These are phyloP conservation scores for Acanthacorydalis orientalis DNA, from an alignment of 2,888 invertebrate genomes.

Conservation along the genomic window DNA sequence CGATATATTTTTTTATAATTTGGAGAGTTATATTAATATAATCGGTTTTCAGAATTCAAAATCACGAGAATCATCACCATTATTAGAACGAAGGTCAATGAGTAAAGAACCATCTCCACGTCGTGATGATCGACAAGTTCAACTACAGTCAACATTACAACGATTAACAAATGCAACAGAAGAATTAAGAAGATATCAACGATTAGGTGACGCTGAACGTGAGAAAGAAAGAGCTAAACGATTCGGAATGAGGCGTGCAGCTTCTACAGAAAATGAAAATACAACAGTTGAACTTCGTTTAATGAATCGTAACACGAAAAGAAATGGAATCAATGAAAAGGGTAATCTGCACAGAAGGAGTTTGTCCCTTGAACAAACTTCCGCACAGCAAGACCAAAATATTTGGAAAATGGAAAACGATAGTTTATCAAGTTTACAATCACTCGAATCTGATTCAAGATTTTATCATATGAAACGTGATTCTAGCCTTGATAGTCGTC, in stretches of 20 bases:
- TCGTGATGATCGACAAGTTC: conserved; percentile 21
- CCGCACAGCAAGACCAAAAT: conserved; percentile 34
- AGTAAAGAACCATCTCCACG: conserved; percentile 32
- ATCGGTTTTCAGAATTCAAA: conserved; percentile 47
- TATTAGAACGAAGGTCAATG: conserved; percentile 26
- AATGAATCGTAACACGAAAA: conserved; percentile 18
- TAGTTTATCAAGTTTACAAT: conserved; percentile 70
- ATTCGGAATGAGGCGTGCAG: conserved; percentile 28
- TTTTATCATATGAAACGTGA: conserved; percentile 48
- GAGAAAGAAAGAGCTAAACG: conserved; percentile 29
- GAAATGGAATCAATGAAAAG: conserved; percentile 12
- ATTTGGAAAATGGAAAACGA: conserved; percentile 76
- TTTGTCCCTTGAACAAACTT: conserved; percentile 52
- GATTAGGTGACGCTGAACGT: conserved; percentile 31
- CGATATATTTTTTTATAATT: no score
- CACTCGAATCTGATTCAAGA: conserved; percentile 41
- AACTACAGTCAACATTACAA: conserved; percentile 32
- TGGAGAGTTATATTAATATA: no score
- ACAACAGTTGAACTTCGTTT: conserved; percentile 24
- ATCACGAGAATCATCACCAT: conserved; percentile 56
- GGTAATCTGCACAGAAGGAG: conserved; percentile 34
- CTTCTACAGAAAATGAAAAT: conserved; percentile 48
- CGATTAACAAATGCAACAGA: conserved; percentile 54
- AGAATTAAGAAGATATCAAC: conserved; percentile 35
- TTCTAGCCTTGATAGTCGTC: conserved; percentile 62